A percentile compares a stretch with the other conserved stretches of the same genome.
phyloP scores from a whole-genome alignment of 2,113 vertebrate species.

The Donacobius atricapilla region DNA sequence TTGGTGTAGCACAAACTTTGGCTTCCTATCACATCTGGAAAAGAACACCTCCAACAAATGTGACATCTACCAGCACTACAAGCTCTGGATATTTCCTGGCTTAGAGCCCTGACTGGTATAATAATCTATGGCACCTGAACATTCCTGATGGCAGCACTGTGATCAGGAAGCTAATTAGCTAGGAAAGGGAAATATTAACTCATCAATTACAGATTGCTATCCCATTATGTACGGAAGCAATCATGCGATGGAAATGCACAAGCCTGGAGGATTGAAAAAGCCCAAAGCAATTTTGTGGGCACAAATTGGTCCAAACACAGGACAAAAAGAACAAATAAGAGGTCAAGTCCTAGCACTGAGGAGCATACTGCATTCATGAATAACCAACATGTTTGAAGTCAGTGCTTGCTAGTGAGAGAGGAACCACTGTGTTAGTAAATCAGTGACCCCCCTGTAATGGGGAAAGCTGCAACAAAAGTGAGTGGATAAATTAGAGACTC shows the following conservation, averaged over 20 bases:
- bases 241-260: not conserved
- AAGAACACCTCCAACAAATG: not conserved
- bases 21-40: not conserved
- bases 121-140: not conserved
- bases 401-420: not conserved
- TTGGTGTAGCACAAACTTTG: not conserved
- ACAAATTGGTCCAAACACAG: not conserved
- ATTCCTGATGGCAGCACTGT: not conserved
- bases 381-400: not conserved
- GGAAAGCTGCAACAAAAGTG: not conserved
- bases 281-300: slow-evolving; percentile 1
- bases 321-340: slow-evolving; percentile 31
- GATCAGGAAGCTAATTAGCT: slow-evolving; percentile 34
- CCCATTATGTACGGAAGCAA: not conserved
- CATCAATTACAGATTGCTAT: slow-evolving; percentile 16
- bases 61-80: not conserved
- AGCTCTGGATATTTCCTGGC: not conserved
- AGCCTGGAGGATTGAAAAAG: not conserved
- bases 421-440: not conserved
- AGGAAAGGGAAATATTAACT: slow-evolving; percentile 9
- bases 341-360: not conserved
- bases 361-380: not conserved
- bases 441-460: not conserved
- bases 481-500: not conserved
- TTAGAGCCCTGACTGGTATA: not conserved